Conservation (phyloP, 2,797 vertebrate genomes). For the Pachyuromys duprasi region DNA sequence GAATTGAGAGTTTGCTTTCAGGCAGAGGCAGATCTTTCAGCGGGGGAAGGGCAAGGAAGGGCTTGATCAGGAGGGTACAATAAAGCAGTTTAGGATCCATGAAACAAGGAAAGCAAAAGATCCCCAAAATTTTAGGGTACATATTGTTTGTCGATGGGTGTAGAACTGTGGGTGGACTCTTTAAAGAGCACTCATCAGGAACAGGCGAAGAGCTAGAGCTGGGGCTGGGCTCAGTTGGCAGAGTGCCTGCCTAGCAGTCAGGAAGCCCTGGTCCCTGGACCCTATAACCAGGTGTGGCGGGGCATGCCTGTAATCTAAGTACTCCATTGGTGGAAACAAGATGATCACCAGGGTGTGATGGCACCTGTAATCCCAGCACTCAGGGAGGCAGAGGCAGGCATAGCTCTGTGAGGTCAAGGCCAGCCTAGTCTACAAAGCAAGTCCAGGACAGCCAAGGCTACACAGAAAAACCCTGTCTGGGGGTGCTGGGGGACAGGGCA, state of each 20-base stretch:
- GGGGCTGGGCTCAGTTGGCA: neutral
- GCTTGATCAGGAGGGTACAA: neutral
- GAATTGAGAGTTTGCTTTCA: neutral
- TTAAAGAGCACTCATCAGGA: constrained; percentile 10
- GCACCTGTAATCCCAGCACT: no score
- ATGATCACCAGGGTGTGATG: neutral
- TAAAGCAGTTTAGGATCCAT: neutral
- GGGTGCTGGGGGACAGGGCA: neutral
- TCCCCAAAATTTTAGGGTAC: neutral
- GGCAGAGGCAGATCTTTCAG: neutral
- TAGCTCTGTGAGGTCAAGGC: no score
- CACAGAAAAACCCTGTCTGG: no score
- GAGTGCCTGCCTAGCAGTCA: neutral
- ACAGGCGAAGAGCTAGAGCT: neutral
- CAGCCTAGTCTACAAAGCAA: no score
- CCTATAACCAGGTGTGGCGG: neutral
- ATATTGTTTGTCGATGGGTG: neutral
- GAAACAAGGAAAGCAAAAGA: neutral
- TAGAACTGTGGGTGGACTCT: neutral
- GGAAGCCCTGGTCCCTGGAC: neutral
- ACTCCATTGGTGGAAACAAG: neutral
- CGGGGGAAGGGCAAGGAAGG: no score
- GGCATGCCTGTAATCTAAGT: neutral
- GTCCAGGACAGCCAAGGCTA: no score
- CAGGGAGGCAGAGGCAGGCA: no score